Evolutionary conservation across 2,797 vertebrate species (phyloP).

Genomic region (Lagocephalus sceleratus): DNA sequence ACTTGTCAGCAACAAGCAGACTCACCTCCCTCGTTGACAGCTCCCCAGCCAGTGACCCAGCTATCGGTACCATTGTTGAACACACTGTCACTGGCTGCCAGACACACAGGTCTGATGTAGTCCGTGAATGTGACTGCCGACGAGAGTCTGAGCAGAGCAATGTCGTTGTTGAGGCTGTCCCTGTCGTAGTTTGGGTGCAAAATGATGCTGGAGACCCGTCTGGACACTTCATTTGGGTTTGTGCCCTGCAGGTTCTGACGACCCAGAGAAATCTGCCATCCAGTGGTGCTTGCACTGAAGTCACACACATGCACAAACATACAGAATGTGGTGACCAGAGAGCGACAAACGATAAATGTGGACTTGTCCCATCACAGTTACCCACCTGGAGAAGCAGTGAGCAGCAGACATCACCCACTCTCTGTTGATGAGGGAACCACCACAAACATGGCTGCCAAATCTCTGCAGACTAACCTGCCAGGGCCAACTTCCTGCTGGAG

Average conservation of each 20-base stretch:
- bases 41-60: conserved; percentile 66
- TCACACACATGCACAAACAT: neutral
- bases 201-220: conserved; percentile 14
- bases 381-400: conserved; percentile 51
- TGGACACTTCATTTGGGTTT: conserved; percentile 40
- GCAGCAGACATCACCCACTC: conserved; percentile 66
- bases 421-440: conserved; percentile 62
- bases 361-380: neutral
- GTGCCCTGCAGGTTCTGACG: neutral
- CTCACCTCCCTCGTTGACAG: conserved; percentile 51
- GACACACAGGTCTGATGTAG: conserved; percentile 75
- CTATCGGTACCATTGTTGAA: conserved; percentile 46
- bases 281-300: conserved; percentile 1
- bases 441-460: conserved; percentile 18
- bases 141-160: conserved; percentile 63
- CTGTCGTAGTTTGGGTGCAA: conserved; percentile 8
- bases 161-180: conserved; percentile 41
- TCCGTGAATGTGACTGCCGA: conserved; percentile 62
- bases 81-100: conserved; percentile 63
- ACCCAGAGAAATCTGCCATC: conserved; percentile 6
- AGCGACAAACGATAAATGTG: fast-evolving
- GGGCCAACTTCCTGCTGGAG: conserved; percentile 51
- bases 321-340: too few relatives aligned
- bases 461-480: conserved; percentile 59
- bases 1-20: neutral